Evolutionary conservation across 2,113 vertebrate species (phyloP), one percentile per base, ranked within the genome.

Genomic region (Edolisoma coerulescens): DNA sequence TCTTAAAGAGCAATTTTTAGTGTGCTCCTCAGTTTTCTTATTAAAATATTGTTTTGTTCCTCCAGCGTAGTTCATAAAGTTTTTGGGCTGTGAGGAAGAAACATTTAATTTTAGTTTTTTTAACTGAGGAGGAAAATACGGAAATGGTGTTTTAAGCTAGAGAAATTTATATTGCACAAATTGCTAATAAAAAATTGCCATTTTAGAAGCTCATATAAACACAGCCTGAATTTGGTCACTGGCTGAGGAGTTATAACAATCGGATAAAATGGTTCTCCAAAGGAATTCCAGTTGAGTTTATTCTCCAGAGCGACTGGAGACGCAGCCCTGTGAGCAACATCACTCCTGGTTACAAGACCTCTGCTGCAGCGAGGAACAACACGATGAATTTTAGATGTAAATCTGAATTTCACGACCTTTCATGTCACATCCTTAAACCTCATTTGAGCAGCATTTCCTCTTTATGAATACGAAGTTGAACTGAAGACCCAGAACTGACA

Each of bases 321-420:
- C 0, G 0, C 84, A 74, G 63, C 70, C 61, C 59, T n/a, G 35
- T 11, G 59, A 85, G 75, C 64, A 63, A 75, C 74, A 91, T 82
- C 91, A 16, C 59, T 57, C 74, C 81, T 35, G 16, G 49, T 59
- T 93, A 86, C 75, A 67, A 30, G 27, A 57, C 27, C 84, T 37
- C 65, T 33, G 74, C 71, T 73, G 21, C 67, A 49, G 50, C 0
- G 33, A 92, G 71, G 67, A 96, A 28, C 50, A 83, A 45, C 37
- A 47, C 0, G 0, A 94, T 75, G 87, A 95, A 95, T 96, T 97
- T 95, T 90, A 83, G 90, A 89, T 79, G 64, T 7, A 95, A 95
- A 95, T 87, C 94, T 97, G 84, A 91, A 92, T 95, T 67, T 94
- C 53, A 54, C 79, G 64, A 89, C 50, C 82, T 90, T 94, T 93